Percentiles rank a stretch among this genome's conserved stretches.
Conservation (phyloP, 2,888 invertebrate genomes). For the Lottia scabra region DNA sequence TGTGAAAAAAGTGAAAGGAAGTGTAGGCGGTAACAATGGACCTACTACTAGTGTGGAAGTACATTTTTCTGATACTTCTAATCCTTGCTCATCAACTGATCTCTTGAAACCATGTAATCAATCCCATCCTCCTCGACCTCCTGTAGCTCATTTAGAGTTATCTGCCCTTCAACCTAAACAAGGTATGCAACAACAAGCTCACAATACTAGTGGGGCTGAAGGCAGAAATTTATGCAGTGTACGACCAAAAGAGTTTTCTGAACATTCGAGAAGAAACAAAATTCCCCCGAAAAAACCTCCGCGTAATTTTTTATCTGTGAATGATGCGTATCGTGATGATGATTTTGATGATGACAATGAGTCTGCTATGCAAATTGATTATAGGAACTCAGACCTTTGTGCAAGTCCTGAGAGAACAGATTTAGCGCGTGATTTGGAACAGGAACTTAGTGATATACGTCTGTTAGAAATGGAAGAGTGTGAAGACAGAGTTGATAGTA, state of each 20-base stretch:
- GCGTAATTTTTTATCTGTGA: slow-evolving; percentile 6
- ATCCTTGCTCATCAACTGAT: slow-evolving; percentile 53
- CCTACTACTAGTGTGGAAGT: slow-evolving; percentile 41
- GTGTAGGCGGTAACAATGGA: slow-evolving; percentile 28
- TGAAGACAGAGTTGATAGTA: slow-evolving; percentile 30
- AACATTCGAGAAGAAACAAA: background rate
- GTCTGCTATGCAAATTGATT: background rate
- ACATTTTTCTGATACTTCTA: slow-evolving; percentile 50
- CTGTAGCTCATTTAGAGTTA: background rate
- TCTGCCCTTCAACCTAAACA: background rate
- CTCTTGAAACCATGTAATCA: slow-evolving; percentile 21
- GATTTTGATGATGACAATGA: slow-evolving; percentile 7
- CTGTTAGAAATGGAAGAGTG: slow-evolving; percentile 31
- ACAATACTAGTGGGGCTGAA: background rate
- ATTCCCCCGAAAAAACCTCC: background rate
- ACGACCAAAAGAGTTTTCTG: background rate
- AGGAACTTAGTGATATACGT: slow-evolving; percentile 32
- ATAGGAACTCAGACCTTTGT: background rate
- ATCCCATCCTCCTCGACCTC: slow-evolving; percentile 11
- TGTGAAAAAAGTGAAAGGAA: slow-evolving; percentile 18
- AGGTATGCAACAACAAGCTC: background rate
- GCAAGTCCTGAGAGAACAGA: slow-evolving; percentile 27
- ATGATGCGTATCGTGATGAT: slow-evolving; percentile 6
- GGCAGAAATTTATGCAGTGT: background rate
- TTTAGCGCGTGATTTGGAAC: slow-evolving; percentile 34